phyloP scores from a whole-genome alignment of 1,140 invertebrate genomes.

The Macrotrachela quadricornifera region DNA sequence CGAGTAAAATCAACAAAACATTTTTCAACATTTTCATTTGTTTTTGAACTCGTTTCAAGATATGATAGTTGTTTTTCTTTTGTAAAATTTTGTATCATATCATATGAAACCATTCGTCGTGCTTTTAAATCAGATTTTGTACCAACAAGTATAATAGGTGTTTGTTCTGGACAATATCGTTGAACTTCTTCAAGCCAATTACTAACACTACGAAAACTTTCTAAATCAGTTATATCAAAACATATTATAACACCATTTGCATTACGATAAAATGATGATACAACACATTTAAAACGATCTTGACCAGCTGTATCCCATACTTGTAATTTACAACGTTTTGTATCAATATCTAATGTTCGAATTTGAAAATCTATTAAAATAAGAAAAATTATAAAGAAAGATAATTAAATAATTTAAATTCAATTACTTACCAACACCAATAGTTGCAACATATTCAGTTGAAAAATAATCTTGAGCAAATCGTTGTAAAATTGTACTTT shows the following conservation, averaged over 20 bases:
- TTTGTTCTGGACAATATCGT: conserved; percentile 53
- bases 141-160: conserved; percentile 96
- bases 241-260: conserved; percentile 75
- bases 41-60: conserved; percentile 96
- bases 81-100: conserved; percentile 54
- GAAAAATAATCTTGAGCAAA: conserved; percentile 65
- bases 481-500: conserved; percentile 75
- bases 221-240: conserved; percentile 92
- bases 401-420: too few relatives aligned
- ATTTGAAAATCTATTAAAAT: conserved; percentile 35
- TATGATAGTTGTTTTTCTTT: conserved; percentile 86
- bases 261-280: conserved; percentile 40
- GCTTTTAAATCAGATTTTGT: conserved; percentile 99
- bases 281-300: conserved; percentile 42
- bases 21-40: conserved; percentile 36
- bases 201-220: conserved; percentile 92
- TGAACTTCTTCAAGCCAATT: conserved; percentile 85
- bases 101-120: conserved; percentile 70
- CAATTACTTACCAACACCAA: background rate
- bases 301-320: conserved; percentile 43
- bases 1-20: too few relatives aligned
- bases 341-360: conserved; percentile 34
- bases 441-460: conserved; percentile 2
- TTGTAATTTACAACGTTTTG: conserved; percentile 37
- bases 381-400: too few relatives aligned